Evolutionary conservation across 2,888 invertebrate genomes (phyloP).

Genomic region (Ophion ellenae): DNA sequence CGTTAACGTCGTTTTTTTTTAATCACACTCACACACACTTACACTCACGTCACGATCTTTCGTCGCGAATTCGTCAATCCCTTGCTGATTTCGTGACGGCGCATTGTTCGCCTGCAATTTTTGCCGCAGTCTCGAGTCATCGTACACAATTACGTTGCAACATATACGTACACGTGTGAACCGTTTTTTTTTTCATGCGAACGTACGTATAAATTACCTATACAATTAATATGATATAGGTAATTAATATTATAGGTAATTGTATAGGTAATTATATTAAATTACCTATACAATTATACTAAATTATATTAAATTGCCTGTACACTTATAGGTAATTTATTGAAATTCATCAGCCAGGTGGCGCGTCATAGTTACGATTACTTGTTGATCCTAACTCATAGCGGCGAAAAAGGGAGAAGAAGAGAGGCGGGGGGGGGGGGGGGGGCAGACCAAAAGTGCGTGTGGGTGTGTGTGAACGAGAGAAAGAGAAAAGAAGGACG

Average conservation of each 20-base stretch:
- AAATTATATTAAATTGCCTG: constrained; percentile 30
- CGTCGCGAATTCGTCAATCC: background rate
- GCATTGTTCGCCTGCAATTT: constrained; percentile 9
- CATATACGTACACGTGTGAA: constrained; percentile 27
- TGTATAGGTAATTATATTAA: too few species aligned
- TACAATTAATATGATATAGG: too few species aligned
- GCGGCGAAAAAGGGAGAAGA: background rate
- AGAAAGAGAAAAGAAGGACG: constrained; percentile 14
- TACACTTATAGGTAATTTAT: constrained; percentile 38
- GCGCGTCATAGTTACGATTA: background rate
- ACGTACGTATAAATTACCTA: constrained; percentile 48
- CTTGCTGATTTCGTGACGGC: background rate
- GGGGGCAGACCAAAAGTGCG: constrained; percentile 13
- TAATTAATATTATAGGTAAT: too few species aligned
- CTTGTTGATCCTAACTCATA: constrained; percentile 35
- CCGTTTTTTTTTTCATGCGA: background rate
- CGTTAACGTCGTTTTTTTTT: background rate
- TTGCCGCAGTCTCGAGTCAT: constrained; percentile 9
- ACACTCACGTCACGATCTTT: background rate
- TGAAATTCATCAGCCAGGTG: constrained; percentile 19
- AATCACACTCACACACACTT: background rate
- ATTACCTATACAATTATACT: constrained; percentile 42
- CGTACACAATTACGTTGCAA: background rate
- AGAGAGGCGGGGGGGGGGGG: constrained; percentile 10
- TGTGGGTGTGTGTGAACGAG: constrained; percentile 20